Conservation (phyloP, 1,140 invertebrate species). For the Tribolium castaneum region DNA sequence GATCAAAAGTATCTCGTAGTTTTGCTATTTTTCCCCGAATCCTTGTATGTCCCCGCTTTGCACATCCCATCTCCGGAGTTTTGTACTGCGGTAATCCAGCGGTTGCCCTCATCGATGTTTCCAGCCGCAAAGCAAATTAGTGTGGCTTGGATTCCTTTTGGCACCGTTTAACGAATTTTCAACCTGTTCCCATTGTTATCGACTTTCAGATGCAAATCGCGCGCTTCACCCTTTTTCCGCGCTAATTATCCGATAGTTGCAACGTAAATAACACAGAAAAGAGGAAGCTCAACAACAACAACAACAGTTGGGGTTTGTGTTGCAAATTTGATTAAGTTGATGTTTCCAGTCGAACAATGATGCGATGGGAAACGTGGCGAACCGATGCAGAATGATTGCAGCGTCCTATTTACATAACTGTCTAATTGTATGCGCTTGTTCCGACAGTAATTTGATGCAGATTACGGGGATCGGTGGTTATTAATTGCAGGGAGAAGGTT, state of each 20-base stretch:
- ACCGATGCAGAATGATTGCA: slow-evolving; percentile 9
- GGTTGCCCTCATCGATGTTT: slow-evolving; percentile 19
- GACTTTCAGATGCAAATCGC: not conserved
- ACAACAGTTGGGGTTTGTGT: slow-evolving; percentile 10
- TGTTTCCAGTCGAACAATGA: not conserved
- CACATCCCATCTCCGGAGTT: not conserved
- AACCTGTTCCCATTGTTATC: not conserved
- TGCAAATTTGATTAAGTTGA: slow-evolving; percentile 8
- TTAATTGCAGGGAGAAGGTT: slow-evolving; percentile 1
- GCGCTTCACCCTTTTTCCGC: not conserved
- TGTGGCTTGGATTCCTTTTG: not conserved
- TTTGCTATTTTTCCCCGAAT: too few relatives aligned
- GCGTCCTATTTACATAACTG: slow-evolving; percentile 1
- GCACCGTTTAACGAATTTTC: slow-evolving; percentile 21
- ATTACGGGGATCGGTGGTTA: not conserved
- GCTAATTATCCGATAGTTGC: slow-evolving; percentile 1
- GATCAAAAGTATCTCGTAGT: too few relatives aligned
- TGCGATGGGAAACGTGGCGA: not conserved
- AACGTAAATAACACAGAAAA: not conserved
- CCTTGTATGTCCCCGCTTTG: not conserved
- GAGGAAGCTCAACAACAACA: slow-evolving; percentile 2
- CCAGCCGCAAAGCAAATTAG: slow-evolving; percentile 20
- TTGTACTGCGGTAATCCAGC: slow-evolving; percentile 25
- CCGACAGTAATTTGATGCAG: not conserved
- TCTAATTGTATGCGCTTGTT: not conserved